Base-by-base conservation (phyloP, 2,113 vertebrate genomes). In the Pomatorhinus ruficollis region DNA sequence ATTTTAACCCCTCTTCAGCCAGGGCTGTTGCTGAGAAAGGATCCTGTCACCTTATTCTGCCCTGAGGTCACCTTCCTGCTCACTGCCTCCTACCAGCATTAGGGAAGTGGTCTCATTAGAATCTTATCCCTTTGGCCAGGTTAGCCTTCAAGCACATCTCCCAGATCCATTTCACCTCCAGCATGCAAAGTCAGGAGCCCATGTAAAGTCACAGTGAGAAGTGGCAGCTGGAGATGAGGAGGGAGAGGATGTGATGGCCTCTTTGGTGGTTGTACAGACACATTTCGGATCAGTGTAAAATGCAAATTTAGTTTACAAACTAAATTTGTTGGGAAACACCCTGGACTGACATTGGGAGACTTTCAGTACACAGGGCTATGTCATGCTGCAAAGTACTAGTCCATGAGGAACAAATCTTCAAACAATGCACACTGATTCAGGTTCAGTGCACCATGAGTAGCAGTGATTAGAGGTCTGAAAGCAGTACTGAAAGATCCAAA, bases 111-210 rank as follows among this genome's bases (percentile, higher is more conserved):
- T 90, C 22, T 72, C 37, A 28, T 17, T 40, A 75, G 50, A 82
- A 27, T 15, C 23, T 19, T 23, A 37, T 8, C 25, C 12, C 37
- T 83, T 61, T 18, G 64, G 15, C 31, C 80, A 49, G 45, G 31
- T 31, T 35, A 72, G 27, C 57, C 35, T 83, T 72, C 71, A 80
- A 53, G 37, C 16, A 61, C 61, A 15, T n/a, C 13, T 81, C 44
- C 53, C 54, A 44, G 7, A 69, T 5, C 27, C 0, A 0, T 57
- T 89, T 74, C 3, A 2, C 49, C 31, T 54, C 54, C 54, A 61
- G 24, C 37, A 27, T 0, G 10, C 19, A 31, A 90, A 65, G 10
- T 8, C 33, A 27, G 54, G 40, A 40, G 37, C 22, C 39, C 35
- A 6, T 1, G 11, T 31, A 56, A 80, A 89, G 45, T 44, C 54